These are phyloP conservation scores for Cremastinae sp. DNA, from an alignment of 2,888 invertebrate species.

Conservation along the genomic window DNA sequence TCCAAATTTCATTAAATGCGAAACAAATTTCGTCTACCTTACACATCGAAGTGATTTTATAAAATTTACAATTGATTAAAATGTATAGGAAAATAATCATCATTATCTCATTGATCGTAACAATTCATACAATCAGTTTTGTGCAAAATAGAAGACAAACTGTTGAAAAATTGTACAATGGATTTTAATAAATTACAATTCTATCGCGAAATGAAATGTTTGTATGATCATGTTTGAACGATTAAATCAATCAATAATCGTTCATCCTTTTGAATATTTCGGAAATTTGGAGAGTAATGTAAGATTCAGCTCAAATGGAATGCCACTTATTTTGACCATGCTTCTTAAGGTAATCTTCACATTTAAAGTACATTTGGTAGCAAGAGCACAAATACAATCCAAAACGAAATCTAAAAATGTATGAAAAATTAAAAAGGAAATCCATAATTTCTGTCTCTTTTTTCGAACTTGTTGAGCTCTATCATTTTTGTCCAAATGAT, in stretches of 20 bases:
- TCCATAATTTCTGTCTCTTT: background rate
- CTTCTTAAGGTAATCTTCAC: background rate
- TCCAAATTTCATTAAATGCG: background rate
- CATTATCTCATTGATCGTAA: slow-evolving; percentile 1
- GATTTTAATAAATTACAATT: slow-evolving; percentile 27
- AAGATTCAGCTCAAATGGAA: slow-evolving; percentile 10
- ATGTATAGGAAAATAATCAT: slow-evolving; percentile 7
- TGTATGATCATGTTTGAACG: background rate
- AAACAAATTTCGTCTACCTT: background rate
- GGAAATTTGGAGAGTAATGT: background rate
- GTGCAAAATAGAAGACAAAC: slow-evolving; percentile 48
- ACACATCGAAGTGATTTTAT: background rate
- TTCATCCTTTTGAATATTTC: background rate
- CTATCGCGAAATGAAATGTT: background rate
- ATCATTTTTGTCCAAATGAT: background rate
- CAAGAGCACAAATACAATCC: background rate
- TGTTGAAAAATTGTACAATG: slow-evolving; percentile 41
- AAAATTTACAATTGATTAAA: slow-evolving; percentile 6
- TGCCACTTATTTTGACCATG: background rate
- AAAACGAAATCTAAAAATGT: slow-evolving; percentile 3
- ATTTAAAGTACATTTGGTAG: background rate
- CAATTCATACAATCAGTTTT: slow-evolving; percentile 31
- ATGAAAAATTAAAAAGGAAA: background rate
- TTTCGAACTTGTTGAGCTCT: background rate
- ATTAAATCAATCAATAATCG: slow-evolving; percentile 8